phyloP scores from a whole-genome alignment of 2,113 vertebrate genomes.

The Ovis canadensis region DNA sequence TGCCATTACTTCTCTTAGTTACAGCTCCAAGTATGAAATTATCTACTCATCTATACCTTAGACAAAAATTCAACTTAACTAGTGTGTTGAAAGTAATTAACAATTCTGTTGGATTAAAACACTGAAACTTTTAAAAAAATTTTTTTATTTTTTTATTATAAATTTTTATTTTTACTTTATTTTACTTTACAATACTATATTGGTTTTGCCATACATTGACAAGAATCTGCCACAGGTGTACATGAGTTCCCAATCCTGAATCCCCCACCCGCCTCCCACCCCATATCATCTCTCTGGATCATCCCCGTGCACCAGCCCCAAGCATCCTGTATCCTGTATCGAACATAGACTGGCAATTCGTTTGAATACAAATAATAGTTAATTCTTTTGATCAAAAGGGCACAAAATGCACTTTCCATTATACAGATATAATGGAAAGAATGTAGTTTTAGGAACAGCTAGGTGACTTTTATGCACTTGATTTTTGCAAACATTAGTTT shows the following conservation, averaged over 20 bases:
- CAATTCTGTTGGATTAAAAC: background rate
- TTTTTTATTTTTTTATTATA: too few relatives aligned
- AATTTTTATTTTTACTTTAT: too few relatives aligned
- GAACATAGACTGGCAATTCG: too few relatives aligned
- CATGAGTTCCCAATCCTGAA: too few relatives aligned
- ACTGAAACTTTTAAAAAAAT: background rate
- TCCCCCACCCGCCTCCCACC: too few relatives aligned
- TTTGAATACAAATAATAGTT: background rate
- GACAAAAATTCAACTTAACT: constrained; percentile 2
- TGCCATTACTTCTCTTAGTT: background rate
- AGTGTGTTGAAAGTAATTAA: background rate
- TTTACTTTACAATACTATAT: too few relatives aligned
- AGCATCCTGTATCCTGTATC: too few relatives aligned
- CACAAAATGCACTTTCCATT: background rate
- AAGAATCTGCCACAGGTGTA: too few relatives aligned
- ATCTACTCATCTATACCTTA: background rate
- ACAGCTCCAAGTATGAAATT: background rate
- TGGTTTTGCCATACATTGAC: too few relatives aligned
- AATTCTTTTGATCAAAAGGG: background rate
- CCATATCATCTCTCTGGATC: too few relatives aligned
- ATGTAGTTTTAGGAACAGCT: background rate
- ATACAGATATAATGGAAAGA: background rate
- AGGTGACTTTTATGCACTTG: background rate
- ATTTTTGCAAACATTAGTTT: background rate
- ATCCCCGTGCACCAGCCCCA: too few relatives aligned